Percentiles rank a stretch among this genome's conserved stretches.
Evolutionary conservation across 2,113 vertebrate species (phyloP).

Genomic region (Pollachius pollachius): DNA sequence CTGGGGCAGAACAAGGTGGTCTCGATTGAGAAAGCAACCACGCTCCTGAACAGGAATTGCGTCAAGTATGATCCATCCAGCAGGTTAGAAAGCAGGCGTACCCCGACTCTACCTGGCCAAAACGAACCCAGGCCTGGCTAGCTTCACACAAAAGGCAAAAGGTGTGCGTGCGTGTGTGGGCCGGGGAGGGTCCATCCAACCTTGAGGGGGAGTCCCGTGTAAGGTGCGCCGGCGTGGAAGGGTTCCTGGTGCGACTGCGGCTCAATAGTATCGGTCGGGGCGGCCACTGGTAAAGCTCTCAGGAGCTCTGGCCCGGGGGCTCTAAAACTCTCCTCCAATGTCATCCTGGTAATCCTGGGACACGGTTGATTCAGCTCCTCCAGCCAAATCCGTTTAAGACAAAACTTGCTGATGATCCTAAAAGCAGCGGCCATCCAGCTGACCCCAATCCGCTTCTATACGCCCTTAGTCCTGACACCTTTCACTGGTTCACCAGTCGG

Average conservation of each 20-base stretch:
- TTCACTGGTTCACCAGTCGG: constrained; percentile 45
- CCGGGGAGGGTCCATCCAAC: neutral
- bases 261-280: constrained; percentile 20
- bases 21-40: constrained; percentile 22
- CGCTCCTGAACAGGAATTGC: constrained; percentile 15
- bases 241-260: neutral
- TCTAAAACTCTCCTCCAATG: constrained; percentile 71
- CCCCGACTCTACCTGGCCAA: constrained; percentile 5
- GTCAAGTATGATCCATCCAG: neutral
- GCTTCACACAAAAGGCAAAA: neutral
- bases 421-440: constrained; percentile 72
- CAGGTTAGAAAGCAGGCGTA: constrained; percentile 15
- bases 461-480: constrained; percentile 57
- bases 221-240: neutral
- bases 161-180: neutral
- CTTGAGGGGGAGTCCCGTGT: too few species aligned
- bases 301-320: constrained; percentile 41
- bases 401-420: constrained; percentile 83
- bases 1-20: constrained; percentile 26
- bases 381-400: constrained; percentile 88
- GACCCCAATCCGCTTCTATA: constrained; percentile 74
- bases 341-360: constrained; percentile 79
- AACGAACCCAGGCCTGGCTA: constrained; percentile 23
- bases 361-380: constrained; percentile 80
- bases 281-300: constrained; percentile 31